Evolutionary conservation across 2,113 vertebrate species (phyloP).

Genomic region (Nannospalax galili): DNA sequence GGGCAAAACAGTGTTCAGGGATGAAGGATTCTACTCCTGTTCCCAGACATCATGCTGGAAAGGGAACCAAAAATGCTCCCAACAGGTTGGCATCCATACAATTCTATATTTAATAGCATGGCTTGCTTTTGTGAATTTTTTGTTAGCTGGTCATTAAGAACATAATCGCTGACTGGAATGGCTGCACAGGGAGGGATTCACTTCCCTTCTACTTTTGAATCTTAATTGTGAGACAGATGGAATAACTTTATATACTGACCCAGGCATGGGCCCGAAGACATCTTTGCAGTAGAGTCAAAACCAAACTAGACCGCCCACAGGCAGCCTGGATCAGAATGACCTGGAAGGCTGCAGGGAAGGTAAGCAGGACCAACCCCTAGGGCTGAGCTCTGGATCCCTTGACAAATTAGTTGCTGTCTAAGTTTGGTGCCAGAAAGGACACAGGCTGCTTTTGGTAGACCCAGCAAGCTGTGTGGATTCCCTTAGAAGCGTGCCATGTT

Average conservation of each 20-base stretch:
- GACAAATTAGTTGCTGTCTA: neutral
- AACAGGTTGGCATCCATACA: neutral
- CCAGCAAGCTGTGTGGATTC: too few relatives aligned
- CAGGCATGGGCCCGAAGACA: neutral
- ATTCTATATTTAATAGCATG: constrained; percentile 54
- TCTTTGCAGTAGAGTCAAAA: neutral
- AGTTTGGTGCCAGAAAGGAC: neutral
- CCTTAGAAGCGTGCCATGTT: neutral
- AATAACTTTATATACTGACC: constrained; percentile 47
- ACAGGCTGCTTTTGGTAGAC: neutral
- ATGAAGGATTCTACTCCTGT: neutral
- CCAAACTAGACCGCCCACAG: neutral
- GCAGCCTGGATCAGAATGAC: neutral
- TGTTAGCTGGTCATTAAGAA: constrained; percentile 50
- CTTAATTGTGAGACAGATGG: constrained; percentile 66
- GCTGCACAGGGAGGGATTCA: constrained; percentile 35
- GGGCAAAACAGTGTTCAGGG: neutral
- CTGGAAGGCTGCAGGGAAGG: neutral
- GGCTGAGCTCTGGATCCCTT: neutral
- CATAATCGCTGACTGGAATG: constrained; percentile 45
- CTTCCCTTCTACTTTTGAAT: constrained; percentile 52
- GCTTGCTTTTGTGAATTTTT: constrained; percentile 58
- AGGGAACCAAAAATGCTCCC: constrained; percentile 54
- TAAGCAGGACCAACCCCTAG: too few relatives aligned
- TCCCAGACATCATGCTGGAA: constrained; percentile 37